Base-by-base conservation (phyloP, 2,797 vertebrate species). In the Orestias chungarensis region DNA sequence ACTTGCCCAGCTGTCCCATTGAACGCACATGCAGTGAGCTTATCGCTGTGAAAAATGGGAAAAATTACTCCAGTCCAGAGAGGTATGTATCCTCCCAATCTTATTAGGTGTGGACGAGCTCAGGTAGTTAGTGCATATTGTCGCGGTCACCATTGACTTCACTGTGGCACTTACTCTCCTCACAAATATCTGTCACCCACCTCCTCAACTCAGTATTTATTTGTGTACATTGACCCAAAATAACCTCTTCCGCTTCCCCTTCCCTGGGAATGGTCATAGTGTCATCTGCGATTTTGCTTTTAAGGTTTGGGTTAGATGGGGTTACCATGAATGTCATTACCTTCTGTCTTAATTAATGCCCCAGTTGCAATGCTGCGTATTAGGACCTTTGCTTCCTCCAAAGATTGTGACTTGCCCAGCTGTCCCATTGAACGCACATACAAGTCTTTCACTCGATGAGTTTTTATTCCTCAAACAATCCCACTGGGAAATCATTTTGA, bases 281-380 rank as follows among this genome's bases (percentile, higher is more conserved):
- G 3, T 43, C 40, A 64, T 64, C 61, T 64, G 61, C 3, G 6
- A 43, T 27, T 64, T 64, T 64, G 11, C 61, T 49, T 50, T 11
- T 50, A n/a, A 50, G n/a, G 20, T 64, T 64, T 64, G 25, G 29
- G 25, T 25, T 64, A 10, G 40, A 64, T 29, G 62, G 62, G 62
- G 1, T 29, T 29, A 47, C 25, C 25, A 17, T 17, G n/a, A 64
- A 25, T 65, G n/a, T 64, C 62, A 64, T 27, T 43, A 8, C 25
- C 62, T 44, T 64, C 62, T 64, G 62, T 65, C 62, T 44, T 14
- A 46, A 40, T 65, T 44, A 52, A n/a, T 50, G 49, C 61, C 62
- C 18, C 62, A 64, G 7, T 29, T 14, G 40, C 42, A 44, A 44
- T 31, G 62, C n/a, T 31, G 64, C 27, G 4, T 46, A 65, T 65